Base-by-base conservation (phyloP, 92 coral and sea anemone genomes). In the Zoanthus sansibaricus region DNA sequence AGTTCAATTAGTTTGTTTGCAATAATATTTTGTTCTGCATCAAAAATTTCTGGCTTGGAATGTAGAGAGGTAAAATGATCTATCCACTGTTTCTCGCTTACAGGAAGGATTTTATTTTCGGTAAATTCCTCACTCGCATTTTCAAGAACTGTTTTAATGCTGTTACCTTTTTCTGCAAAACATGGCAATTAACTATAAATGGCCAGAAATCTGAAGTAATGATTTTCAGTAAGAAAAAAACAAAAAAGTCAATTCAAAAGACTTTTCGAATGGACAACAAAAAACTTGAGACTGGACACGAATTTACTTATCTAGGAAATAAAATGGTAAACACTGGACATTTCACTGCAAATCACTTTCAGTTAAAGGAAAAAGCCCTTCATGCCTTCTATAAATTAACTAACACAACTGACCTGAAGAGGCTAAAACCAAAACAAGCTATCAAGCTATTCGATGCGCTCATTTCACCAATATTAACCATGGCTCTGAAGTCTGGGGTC, bases 221-320 rank as follows among this genome's bases (percentile, higher is more conserved):
- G 37, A 69, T 70, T 14, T 71, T 71, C 18, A 10, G 48, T 17
- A 71, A 33, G 76, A 71, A 71, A 71, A 11, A 15, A 1, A 32
- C 51, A 25, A 52, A 85, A 7, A 73, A 59, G 10, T 3, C 73
- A 18, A 85, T 31, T 0, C 71, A 85, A 54, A 15, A 32, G 6
- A 12, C 14, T 48, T 71, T 83, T 25, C 17, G 1, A 0, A 6
- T 83, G 18, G 17, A 83, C 46, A 21, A 55, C 52, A 71, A 72
- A 2, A 18, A n/a, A 20, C 87, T 83, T 12, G 79, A 71, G 0
- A 55, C 3, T 10, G 87, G 46, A 4, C 73, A 71, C 3, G 79
- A 71, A 83, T 71, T 71, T 52, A 83, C 87, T 48, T 83, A 83
- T 14, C 71, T 83, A 48, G 87, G 87, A 16, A 69, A 71, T 17